These are phyloP conservation scores for Bucorvus abyssinicus DNA, from an alignment of 2,797 vertebrate genomes.

Conservation along the genomic window DNA sequence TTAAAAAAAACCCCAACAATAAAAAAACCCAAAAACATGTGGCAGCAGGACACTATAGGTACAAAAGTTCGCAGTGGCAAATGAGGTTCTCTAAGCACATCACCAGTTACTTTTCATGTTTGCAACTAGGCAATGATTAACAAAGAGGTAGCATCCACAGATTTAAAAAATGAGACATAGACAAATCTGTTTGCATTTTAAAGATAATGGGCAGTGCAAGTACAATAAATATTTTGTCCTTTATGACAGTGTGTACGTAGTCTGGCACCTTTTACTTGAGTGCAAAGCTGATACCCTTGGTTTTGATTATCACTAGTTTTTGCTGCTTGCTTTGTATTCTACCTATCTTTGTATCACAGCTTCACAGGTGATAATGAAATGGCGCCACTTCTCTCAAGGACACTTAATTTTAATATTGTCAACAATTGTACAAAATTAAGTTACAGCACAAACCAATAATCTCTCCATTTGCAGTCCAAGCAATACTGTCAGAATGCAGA, in stretches of 20 bases:
- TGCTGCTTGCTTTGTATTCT: neutral
- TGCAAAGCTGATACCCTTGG: neutral
- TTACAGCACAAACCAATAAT: neutral
- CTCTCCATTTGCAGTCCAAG: neutral
- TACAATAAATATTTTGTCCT: neutral
- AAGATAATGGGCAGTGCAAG: neutral
- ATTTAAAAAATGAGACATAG: neutral
- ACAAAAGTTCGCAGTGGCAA: neutral
- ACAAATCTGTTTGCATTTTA: neutral
- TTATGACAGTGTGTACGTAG: neutral
- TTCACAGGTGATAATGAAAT: conserved; percentile 29
- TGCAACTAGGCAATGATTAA: neutral
- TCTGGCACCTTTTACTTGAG: neutral
- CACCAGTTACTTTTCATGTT: neutral
- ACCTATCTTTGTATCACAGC: neutral
- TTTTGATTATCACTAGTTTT: neutral
- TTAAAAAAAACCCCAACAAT: neutral
- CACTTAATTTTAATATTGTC: neutral
- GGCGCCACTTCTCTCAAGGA: neutral
- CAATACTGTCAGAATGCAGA: neutral
- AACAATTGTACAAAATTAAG: neutral
- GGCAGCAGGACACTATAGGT: neutral
- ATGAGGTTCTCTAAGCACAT: neutral
- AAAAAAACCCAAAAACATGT: neutral
- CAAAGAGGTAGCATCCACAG: neutral